phyloP scores from a whole-genome alignment of 2,888 invertebrate genomes.

The Drosophila antonietae region DNA sequence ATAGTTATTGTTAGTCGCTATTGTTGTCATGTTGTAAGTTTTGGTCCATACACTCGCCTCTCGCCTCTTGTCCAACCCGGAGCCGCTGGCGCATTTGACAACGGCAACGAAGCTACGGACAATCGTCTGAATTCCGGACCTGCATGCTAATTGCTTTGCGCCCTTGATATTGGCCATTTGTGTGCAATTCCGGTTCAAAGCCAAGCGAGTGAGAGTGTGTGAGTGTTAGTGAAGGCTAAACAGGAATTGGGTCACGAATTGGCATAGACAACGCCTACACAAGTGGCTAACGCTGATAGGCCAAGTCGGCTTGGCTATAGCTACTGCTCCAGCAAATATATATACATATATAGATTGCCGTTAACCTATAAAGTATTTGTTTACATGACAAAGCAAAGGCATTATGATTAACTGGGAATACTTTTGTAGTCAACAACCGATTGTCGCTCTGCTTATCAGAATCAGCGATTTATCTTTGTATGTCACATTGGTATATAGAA shows the following conservation, averaged over 20 bases:
- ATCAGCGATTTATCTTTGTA: constrained; percentile 18
- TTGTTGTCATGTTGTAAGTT: constrained; percentile 17
- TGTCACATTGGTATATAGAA: neutral
- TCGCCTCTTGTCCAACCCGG: neutral
- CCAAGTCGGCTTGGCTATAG: neutral
- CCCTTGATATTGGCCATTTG: constrained; percentile 60
- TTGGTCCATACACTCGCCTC: neutral
- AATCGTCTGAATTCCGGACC: constrained; percentile 27
- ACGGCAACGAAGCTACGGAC: neutral
- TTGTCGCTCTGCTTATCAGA: constrained; percentile 12
- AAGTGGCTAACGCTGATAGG: neutral
- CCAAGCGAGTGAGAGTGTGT: neutral
- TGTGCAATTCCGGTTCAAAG: constrained; percentile 51
- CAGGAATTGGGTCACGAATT: constrained; percentile 47
- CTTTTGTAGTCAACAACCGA: neutral
- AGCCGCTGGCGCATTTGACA: constrained; percentile 7
- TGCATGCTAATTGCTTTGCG: constrained; percentile 37
- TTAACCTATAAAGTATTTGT: neutral
- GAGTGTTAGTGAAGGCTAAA: constrained; percentile 33
- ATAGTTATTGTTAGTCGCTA: constrained; percentile 44
- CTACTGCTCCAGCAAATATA: neutral
- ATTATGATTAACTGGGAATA: neutral
- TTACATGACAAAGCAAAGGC: neutral
- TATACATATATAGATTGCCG: neutral
- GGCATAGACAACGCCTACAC: neutral